Evolutionary conservation across 2,797 vertebrate species (phyloP).

Genomic region (Gobionotothen gibberifrons): DNA sequence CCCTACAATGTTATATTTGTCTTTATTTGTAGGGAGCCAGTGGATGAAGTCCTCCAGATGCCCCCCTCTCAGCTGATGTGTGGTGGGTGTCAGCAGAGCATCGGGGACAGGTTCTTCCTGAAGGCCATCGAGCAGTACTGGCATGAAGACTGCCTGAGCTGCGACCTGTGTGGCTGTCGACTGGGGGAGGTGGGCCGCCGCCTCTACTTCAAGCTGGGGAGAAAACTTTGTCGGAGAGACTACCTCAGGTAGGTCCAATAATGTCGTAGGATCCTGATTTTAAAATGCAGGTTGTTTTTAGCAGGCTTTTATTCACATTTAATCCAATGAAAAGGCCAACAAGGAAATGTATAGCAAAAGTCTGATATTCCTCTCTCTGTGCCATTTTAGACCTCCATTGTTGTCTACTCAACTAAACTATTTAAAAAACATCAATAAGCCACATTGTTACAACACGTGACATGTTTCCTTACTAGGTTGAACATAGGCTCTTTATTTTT

Average conservation of each 20-base stretch:
- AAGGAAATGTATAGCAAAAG: neutral
- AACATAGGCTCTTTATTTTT: neutral
- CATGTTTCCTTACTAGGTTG: neutral
- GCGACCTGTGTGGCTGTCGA: slow-evolving; percentile 96
- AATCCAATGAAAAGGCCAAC: neutral
- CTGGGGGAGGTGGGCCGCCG: slow-evolving; percentile 96
- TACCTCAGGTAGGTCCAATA: slow-evolving; percentile 91
- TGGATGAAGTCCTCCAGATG: slow-evolving; percentile 98
- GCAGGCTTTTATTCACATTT: neutral
- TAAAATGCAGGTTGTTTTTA: neutral
- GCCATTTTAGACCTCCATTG: neutral
- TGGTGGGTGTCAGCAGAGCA: slow-evolving; percentile 98
- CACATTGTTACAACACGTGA: neutral
- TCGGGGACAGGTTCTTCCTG: slow-evolving; percentile 97
- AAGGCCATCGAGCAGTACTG: slow-evolving; percentile 99
- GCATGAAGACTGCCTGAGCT: slow-evolving; percentile 99
- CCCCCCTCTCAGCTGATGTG: slow-evolving; percentile 96
- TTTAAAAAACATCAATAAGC: neutral
- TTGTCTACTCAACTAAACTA: neutral
- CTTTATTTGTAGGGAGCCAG: slow-evolving; percentile 86
- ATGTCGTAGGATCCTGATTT: neutral
- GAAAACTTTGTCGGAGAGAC: slow-evolving; percentile 96
- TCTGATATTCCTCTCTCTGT: neutral
- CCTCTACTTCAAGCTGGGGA: slow-evolving; percentile 97
- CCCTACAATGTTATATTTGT: neutral